Percentiles rank a stretch among this genome's conserved stretches.
Evolutionary conservation across 2,888 invertebrate species (phyloP).

Genomic region (Synergus umbraculus): DNA sequence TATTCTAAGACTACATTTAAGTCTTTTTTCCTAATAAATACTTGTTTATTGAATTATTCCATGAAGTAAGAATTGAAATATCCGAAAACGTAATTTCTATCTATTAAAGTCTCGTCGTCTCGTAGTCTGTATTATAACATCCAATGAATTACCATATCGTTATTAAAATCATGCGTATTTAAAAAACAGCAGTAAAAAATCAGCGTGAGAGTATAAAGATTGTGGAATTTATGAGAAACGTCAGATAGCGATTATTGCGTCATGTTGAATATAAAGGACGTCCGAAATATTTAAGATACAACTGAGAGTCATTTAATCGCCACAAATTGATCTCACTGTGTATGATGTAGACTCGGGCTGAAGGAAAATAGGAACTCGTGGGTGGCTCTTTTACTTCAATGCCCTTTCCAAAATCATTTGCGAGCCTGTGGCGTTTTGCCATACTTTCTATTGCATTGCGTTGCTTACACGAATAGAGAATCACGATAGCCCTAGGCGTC

Average conservation of each 20-base stretch:
- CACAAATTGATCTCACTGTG: conserved; percentile 14
- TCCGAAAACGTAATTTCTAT: not conserved
- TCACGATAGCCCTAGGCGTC: conserved; percentile 31
- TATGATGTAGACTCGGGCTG: not conserved
- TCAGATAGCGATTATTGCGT: conserved; percentile 31
- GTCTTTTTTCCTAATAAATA: too few relatives aligned
- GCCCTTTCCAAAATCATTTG: conserved; percentile 25
- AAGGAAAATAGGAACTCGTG: conserved; percentile 28
- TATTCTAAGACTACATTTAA: not conserved
- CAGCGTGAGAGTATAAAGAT: conserved; percentile 7
- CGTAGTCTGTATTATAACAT: conserved; percentile 10
- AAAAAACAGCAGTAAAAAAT: conserved; percentile 13
- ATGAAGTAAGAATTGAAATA: not conserved
- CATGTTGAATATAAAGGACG: conserved; percentile 17
- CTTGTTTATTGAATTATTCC: not conserved
- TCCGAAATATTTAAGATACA: conserved; percentile 25
- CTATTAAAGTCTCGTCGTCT: not conserved
- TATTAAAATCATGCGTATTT: not conserved
- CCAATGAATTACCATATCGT: conserved; percentile 10
- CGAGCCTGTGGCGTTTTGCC: conserved; percentile 47
- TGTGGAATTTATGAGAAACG: not conserved
- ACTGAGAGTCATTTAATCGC: conserved; percentile 44
- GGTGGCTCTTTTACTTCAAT: conserved; percentile 41
- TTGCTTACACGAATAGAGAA: conserved; percentile 19
- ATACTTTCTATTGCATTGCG: conserved; percentile 47